phyloP scores from a whole-genome alignment of 2,113 vertebrate species.

The Zapus hudsonius region DNA sequence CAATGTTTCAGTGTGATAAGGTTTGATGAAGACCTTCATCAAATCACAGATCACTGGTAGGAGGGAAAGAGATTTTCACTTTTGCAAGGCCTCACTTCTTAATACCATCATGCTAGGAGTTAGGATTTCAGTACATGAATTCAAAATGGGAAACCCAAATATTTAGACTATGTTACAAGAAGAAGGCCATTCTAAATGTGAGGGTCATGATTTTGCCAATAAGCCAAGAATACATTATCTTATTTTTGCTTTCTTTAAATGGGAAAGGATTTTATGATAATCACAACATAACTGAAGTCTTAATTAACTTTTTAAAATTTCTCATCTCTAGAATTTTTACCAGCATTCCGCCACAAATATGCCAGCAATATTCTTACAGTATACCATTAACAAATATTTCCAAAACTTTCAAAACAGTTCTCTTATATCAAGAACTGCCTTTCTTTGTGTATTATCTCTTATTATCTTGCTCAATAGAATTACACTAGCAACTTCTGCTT shows the following conservation, averaged over 20 bases:
- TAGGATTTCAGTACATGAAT: not conserved
- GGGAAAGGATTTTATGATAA: not conserved
- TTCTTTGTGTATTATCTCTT: not conserved
- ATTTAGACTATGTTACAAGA: not conserved
- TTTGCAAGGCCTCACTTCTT: not conserved
- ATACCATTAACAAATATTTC: not conserved
- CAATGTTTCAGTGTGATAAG: not conserved
- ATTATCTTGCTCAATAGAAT: not conserved
- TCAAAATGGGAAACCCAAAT: not conserved
- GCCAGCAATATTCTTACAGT: not conserved
- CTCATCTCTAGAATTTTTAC: not conserved
- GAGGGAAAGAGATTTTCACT: no score
- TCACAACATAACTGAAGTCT: not conserved
- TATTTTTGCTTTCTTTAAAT: conserved; percentile 28
- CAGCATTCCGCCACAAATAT: not conserved
- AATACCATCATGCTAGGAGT: not conserved
- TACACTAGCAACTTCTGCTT: not conserved
- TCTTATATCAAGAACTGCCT: not conserved
- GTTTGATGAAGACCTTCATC: not conserved
- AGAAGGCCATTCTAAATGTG: not conserved
- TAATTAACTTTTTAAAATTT: not conserved
- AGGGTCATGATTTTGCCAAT: not conserved
- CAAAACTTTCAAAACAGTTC: not conserved
- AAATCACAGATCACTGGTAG: not conserved
- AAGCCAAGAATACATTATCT: not conserved